Conservation (phyloP, 2,888 invertebrate species). For the Clivina fossor region DNA sequence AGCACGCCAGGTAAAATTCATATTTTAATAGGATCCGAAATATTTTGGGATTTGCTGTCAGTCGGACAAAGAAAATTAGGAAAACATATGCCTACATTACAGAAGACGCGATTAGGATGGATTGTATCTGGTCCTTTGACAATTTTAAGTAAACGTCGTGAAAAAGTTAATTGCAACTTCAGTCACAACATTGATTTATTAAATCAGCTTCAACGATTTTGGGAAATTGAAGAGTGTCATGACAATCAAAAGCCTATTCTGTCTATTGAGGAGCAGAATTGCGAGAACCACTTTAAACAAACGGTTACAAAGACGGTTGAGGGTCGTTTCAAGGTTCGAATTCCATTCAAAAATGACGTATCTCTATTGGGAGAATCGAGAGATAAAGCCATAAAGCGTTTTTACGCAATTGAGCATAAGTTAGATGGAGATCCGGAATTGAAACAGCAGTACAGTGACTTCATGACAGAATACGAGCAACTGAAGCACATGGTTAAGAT, state of each 20-base stretch:
- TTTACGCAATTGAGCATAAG: slow-evolving; percentile 21
- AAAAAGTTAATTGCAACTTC: slow-evolving; percentile 1
- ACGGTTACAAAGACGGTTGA: not conserved
- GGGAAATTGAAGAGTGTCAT: slow-evolving; percentile 26
- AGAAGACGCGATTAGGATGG: slow-evolving; percentile 2
- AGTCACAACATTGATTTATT: not conserved
- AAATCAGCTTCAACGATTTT: slow-evolving; percentile 13
- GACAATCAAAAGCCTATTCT: not conserved
- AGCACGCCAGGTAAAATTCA: slow-evolving; percentile 2
- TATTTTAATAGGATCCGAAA: not conserved
- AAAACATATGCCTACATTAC: not conserved
- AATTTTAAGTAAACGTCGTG: not conserved
- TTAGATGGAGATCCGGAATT: slow-evolving; percentile 9
- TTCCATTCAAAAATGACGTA: slow-evolving; percentile 7
- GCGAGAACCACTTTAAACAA: slow-evolving; percentile 9
- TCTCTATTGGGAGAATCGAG: slow-evolving; percentile 13
- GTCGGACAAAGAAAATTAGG: slow-evolving; percentile 1
- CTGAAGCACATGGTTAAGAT: slow-evolving; percentile 13
- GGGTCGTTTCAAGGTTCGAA: slow-evolving; percentile 10
- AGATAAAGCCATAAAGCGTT: slow-evolving; percentile 19
- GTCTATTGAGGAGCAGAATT: slow-evolving; percentile 4
- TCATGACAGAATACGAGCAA: slow-evolving; percentile 11
- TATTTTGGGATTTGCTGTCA: slow-evolving; percentile 4
- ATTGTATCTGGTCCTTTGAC: not conserved
- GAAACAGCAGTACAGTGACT: slow-evolving; percentile 1